Percentiles rank a stretch among this genome's conserved stretches.
phyloP scores from a whole-genome alignment of 1,140 invertebrate genomes.

The Stegodyphus mimosarum region DNA sequence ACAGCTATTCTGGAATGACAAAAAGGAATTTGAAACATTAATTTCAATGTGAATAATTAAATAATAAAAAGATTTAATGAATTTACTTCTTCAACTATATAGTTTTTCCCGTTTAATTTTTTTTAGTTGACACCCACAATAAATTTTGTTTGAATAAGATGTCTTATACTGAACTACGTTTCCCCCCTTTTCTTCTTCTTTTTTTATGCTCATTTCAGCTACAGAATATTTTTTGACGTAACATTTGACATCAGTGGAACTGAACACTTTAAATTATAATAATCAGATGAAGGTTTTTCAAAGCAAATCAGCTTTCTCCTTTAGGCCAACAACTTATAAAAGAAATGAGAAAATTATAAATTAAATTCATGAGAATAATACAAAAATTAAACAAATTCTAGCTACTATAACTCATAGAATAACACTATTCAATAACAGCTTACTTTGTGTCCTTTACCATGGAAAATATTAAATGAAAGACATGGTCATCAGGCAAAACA shows the following conservation, averaged over 20 bases:
- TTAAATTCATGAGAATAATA: not conserved
- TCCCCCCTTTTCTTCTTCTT: too few species aligned
- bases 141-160: too few species aligned
- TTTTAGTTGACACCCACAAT: too few species aligned
- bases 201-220: too few species aligned
- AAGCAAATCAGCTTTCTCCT: too few species aligned
- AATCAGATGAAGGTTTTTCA: too few species aligned
- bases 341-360: not conserved
- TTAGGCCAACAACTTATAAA: not conserved
- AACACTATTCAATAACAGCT: not conserved
- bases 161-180: too few species aligned
- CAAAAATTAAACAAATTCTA: not conserved
- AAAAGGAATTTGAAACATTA: not conserved
- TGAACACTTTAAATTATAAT: too few species aligned
- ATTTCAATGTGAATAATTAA: not conserved
- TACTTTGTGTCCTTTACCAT: slow-evolving; percentile 58
- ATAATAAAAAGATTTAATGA: not conserved
- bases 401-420: too few species aligned
- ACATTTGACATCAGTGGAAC: too few species aligned
- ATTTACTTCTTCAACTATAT: not conserved
- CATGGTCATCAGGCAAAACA: slow-evolving; percentile 43
- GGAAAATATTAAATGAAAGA: slow-evolving; percentile 59
- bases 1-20: slow-evolving; percentile 32
- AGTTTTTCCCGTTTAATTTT: too few species aligned
- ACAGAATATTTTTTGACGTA: too few species aligned